Conservation (phyloP, 2,113 vertebrate species). For the Bubo scandiacus region DNA sequence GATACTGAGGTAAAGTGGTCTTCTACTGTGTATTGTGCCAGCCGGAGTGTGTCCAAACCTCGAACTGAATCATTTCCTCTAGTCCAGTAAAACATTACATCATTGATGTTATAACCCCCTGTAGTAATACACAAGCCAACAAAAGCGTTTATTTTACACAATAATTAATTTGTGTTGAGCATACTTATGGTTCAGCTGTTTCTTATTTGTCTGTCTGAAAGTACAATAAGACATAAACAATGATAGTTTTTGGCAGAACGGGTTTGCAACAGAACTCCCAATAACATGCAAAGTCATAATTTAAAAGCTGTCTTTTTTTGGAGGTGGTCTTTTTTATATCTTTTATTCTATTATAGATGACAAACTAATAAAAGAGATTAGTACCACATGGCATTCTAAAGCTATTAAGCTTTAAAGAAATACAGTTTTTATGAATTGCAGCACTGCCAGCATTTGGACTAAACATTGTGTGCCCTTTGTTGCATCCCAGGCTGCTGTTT, state of each 20-base stretch:
- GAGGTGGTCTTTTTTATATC: neutral
- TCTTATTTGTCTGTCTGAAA: conserved; percentile 7
- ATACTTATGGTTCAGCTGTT: neutral
- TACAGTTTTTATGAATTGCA: neutral
- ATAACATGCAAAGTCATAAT: neutral
- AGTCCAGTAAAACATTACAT: conserved; percentile 91
- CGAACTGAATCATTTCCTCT: conserved; percentile 90
- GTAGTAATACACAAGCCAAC: conserved; percentile 4
- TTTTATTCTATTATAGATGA: neutral
- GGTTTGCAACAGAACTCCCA: neutral
- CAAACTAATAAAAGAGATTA: neutral
- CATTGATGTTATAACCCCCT: conserved; percentile 93
- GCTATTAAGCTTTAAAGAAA: neutral
- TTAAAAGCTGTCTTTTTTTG: neutral
- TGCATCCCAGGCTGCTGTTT: neutral
- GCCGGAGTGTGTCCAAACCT: conserved; percentile 81
- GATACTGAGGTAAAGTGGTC: conserved; percentile 89
- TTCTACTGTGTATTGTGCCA: conserved; percentile 90
- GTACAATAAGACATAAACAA: conserved; percentile 11
- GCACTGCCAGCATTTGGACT: neutral
- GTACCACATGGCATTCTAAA: neutral
- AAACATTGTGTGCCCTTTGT: neutral
- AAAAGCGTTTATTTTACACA: conserved; percentile 8
- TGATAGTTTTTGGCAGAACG: neutral
- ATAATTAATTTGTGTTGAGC: neutral